phyloP scores from a whole-genome alignment of 2,113 vertebrate species.

The Anhinga rufa region DNA sequence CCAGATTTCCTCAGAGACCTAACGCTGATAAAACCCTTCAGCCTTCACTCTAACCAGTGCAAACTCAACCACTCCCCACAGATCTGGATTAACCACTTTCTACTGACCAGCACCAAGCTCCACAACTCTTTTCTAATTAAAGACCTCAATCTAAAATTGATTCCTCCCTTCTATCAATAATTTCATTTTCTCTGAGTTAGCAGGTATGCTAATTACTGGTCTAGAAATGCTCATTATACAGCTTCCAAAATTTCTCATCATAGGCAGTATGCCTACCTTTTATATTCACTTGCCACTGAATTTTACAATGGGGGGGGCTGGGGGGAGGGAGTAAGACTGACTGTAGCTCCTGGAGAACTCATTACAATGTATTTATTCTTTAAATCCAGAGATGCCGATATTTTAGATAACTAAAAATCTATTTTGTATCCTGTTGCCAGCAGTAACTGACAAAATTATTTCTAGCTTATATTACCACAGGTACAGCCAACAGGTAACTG shows the following conservation, averaged over 20 bases:
- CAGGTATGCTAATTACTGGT: background rate
- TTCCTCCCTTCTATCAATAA: background rate
- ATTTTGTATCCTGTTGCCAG: background rate
- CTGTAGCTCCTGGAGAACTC: background rate
- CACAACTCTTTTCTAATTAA: background rate
- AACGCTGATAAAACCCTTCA: background rate
- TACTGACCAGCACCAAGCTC: background rate
- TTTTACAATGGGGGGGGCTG: too few relatives aligned
- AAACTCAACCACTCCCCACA: background rate
- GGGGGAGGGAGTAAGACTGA: background rate
- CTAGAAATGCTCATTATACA: background rate
- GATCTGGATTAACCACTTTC: background rate
- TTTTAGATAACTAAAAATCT: background rate
- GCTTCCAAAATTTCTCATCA: background rate
- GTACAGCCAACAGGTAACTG: background rate
- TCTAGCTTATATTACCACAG: background rate
- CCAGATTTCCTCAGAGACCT: background rate
- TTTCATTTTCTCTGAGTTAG: background rate
- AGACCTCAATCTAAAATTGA: background rate
- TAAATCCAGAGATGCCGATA: background rate
- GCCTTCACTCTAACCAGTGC: background rate
- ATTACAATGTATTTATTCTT: background rate
- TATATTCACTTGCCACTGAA: background rate
- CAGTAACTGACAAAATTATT: background rate
- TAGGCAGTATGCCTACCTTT: background rate